Conservation (phyloP, 2,113 vertebrate species). For the Eudyptes chrysolophus region DNA sequence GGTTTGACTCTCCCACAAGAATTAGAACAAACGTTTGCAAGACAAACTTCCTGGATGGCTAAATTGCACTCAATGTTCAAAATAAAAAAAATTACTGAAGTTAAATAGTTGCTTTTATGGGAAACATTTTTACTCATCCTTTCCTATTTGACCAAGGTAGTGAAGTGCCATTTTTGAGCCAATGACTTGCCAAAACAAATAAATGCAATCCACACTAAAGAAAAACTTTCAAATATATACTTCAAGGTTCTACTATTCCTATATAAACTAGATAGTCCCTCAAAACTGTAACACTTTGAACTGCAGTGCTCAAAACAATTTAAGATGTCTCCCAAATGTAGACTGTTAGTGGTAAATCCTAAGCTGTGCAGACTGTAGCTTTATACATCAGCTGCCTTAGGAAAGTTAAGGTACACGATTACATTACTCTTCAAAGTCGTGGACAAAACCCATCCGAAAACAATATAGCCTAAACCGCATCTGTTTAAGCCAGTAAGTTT, state of each 20-base stretch:
- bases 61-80: conserved; percentile 32
- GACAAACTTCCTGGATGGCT: neutral
- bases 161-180: conserved; percentile 40
- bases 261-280: conserved; percentile 18
- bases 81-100: neutral
- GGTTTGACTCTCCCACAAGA: neutral
- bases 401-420: conserved; percentile 25
- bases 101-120: neutral
- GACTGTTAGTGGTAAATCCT: conserved; percentile 64
- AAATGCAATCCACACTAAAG: conserved; percentile 13
- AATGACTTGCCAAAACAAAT: conserved; percentile 20
- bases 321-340: conserved; percentile 40
- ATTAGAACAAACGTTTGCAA: neutral
- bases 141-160: conserved; percentile 3
- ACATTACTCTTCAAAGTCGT: conserved; percentile 46
- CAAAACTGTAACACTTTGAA: conserved; percentile 59
- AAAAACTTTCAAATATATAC: conserved; percentile 24
- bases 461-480: conserved; percentile 22
- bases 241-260: conserved; percentile 67
- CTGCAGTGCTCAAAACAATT: conserved; percentile 64
- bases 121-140: neutral
- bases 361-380: conserved; percentile 45
- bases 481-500: conserved; percentile 41
- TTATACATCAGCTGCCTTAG: conserved; percentile 42
- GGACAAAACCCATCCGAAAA: conserved; percentile 61